These are phyloP conservation scores for Danaus melanippus DNA, from an alignment of 1,140 invertebrate genomes.

Conservation along the genomic window DNA sequence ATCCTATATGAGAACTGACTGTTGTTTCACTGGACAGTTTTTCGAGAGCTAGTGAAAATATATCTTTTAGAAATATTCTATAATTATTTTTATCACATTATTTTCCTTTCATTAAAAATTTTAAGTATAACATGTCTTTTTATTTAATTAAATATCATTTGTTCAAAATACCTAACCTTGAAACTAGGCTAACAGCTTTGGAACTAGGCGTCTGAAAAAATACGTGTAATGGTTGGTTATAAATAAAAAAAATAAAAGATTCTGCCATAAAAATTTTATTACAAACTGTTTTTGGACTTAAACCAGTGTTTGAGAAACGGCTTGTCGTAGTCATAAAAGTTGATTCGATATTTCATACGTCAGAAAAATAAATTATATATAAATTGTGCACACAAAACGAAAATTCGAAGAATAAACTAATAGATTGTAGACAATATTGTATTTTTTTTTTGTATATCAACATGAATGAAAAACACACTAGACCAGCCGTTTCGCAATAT, in stretches of 20 bases:
- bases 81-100: constrained; percentile 67
- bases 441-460: no score
- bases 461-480: constrained; percentile 1
- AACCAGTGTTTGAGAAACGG: constrained; percentile 43
- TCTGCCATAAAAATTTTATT: constrained; percentile 66
- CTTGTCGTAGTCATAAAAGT: constrained; percentile 17
- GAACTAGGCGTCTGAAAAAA: neutral
- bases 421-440: neutral
- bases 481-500: constrained; percentile 39
- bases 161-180: neutral
- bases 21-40: constrained; percentile 20
- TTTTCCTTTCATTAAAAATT: constrained; percentile 65
- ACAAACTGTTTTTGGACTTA: constrained; percentile 63
- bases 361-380: neutral
- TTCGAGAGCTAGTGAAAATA: constrained; percentile 50
- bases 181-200: no score
- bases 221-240: no score
- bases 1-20: constrained; percentile 34
- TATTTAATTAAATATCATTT: constrained; percentile 15
- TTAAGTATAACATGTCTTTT: constrained; percentile 49
- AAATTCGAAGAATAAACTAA: neutral
- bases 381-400: neutral
- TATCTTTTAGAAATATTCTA: constrained; percentile 60
- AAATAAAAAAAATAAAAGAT: constrained; percentile 36
- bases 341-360: constrained; percentile 1